phyloP scores from a whole-genome alignment of 2,113 vertebrate genomes.

The Emydura subglobosa region DNA sequence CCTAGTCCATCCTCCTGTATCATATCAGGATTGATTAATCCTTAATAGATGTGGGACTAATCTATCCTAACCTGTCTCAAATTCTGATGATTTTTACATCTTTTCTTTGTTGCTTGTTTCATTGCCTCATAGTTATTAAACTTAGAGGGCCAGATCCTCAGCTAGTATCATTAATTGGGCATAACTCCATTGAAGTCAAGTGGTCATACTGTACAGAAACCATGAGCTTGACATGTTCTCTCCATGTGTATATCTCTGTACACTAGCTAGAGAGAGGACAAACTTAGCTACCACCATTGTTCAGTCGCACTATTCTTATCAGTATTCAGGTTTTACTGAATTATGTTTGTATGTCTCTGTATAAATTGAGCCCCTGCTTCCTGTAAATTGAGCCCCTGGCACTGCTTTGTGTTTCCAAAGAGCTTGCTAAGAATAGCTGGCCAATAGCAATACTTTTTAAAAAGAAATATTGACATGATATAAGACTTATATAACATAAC shows the following conservation, averaged over 20 bases:
- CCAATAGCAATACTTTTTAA: slow-evolving; percentile 21
- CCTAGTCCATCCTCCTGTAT: neutral
- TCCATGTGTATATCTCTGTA: neutral
- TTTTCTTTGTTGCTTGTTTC: neutral
- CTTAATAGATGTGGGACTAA: neutral
- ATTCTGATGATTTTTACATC: neutral
- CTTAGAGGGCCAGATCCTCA: neutral
- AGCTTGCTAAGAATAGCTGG: slow-evolving; percentile 52
- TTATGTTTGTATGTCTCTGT: neutral
- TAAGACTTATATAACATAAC: slow-evolving; percentile 27
- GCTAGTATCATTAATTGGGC: neutral
- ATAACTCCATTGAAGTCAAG: neutral
- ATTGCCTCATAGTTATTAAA: neutral
- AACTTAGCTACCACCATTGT: neutral
- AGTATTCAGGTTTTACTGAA: neutral
- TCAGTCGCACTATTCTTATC: neutral
- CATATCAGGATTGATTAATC: neutral
- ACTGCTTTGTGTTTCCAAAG: slow-evolving; percentile 26
- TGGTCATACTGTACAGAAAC: too few species aligned
- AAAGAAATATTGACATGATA: slow-evolving; percentile 21
- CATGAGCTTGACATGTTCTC: neutral
- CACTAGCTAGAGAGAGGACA: neutral
- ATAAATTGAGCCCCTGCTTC: neutral
- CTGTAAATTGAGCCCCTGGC: neutral
- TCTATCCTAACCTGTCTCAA: neutral